Percentiles rank a stretch among this genome's conserved stretches.
phyloP scores from a whole-genome alignment of 1,140 invertebrate genomes.

The Drosophila orena region DNA sequence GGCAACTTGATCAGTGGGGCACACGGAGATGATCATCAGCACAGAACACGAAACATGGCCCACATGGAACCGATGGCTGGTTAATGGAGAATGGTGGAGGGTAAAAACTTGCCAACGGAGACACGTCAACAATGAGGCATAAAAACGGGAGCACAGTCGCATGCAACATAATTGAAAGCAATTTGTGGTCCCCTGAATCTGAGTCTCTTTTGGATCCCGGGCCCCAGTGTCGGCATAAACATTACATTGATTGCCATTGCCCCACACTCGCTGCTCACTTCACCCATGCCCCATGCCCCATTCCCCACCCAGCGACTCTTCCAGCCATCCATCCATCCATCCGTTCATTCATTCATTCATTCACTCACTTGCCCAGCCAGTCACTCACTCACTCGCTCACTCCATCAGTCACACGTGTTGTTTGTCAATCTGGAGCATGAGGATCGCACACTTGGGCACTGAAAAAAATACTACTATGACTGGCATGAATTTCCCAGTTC shows the following conservation, averaged over 20 bases:
- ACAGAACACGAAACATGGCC: slow-evolving; percentile 62
- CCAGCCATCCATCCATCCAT: slow-evolving; percentile 4
- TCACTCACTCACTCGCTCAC: slow-evolving; percentile 47
- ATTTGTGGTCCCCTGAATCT: slow-evolving; percentile 72
- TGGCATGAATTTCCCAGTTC: no score
- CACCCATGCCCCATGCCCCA: slow-evolving; percentile 21
- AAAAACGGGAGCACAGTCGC: slow-evolving; percentile 76
- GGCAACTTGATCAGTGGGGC: slow-evolving; percentile 66
- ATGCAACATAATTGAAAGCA: slow-evolving; percentile 82
- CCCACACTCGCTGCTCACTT: slow-evolving; percentile 39
- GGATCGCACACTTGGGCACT: slow-evolving; percentile 41
- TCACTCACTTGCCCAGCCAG: slow-evolving; percentile 43
- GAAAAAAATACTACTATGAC: not conserved
- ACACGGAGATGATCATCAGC: slow-evolving; percentile 67
- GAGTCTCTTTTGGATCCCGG: slow-evolving; percentile 23
- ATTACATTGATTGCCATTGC: slow-evolving; percentile 78
- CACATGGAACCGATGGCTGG: slow-evolving; percentile 27
- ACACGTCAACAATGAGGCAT: slow-evolving; percentile 75
- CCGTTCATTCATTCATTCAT: slow-evolving; percentile 29
- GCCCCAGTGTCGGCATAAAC: slow-evolving; percentile 69
- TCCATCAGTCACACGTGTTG: slow-evolving; percentile 74
- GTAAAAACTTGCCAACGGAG: slow-evolving; percentile 49
- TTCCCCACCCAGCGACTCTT: not conserved
- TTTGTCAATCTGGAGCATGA: slow-evolving; percentile 67
- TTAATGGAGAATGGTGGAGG: slow-evolving; percentile 16